Percentiles rank a stretch among this genome's conserved stretches.
Evolutionary conservation across 2,888 invertebrate species (phyloP).

Genomic region (Eulithis testata): DNA sequence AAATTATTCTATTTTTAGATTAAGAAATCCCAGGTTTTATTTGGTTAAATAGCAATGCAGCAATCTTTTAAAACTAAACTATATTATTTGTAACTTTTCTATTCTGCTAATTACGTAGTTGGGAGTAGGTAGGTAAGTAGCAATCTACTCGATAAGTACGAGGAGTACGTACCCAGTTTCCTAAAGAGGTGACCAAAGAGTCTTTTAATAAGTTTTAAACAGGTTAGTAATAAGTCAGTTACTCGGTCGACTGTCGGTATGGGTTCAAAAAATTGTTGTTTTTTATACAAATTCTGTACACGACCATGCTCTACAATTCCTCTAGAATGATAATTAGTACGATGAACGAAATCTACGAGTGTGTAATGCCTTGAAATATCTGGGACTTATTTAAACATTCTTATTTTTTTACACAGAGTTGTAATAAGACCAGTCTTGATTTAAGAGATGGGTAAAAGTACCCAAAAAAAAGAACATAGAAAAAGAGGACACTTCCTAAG

Average conservation of each 20-base stretch:
- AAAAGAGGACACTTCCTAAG: no score
- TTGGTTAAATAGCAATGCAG: neutral
- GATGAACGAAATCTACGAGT: no score
- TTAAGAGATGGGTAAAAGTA: no score
- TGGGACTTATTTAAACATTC: no score
- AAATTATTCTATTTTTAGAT: neutral
- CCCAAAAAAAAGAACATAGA: no score
- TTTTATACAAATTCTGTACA: neutral
- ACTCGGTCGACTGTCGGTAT: slow-evolving; percentile 4
- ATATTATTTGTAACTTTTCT: neutral
- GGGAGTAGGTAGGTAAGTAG: slow-evolving; percentile 1
- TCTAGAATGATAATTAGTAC: no score
- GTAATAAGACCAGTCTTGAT: no score
- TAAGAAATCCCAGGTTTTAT: neutral
- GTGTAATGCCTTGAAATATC: no score
- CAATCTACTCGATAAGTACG: no score
- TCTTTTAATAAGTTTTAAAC: slow-evolving; percentile 32
- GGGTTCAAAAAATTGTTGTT: slow-evolving; percentile 6
- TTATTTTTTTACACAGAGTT: no score
- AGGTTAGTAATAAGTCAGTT: slow-evolving; percentile 14
- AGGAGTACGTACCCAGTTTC: slow-evolving; percentile 35
- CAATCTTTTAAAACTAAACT: neutral
- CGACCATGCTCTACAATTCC: no score
- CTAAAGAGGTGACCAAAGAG: slow-evolving; percentile 53
- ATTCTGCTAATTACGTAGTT: slow-evolving; percentile 22